Evolutionary conservation across 2,888 invertebrate species (phyloP).

Genomic region (Eustalomyia histrio): DNA sequence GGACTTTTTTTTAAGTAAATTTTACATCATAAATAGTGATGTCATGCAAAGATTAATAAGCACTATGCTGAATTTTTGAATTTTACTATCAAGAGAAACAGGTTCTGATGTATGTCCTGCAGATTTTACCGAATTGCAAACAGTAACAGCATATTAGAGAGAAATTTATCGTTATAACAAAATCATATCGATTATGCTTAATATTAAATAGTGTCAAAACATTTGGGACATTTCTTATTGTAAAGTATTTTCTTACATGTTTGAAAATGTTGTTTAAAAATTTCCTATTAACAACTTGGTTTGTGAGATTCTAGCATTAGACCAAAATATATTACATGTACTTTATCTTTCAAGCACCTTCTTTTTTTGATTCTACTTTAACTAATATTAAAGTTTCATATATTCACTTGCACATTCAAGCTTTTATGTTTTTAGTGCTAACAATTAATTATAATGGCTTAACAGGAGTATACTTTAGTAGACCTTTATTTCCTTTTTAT

Average conservation of each 20-base stretch:
- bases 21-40: too few species aligned
- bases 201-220: too few species aligned
- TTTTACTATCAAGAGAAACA: too few species aligned
- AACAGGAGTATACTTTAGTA: background rate
- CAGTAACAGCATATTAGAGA: too few species aligned
- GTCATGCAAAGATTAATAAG: too few species aligned
- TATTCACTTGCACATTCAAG: constrained; percentile 29
- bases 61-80: too few species aligned
- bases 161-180: too few species aligned
- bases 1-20: too few species aligned
- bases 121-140: too few species aligned
- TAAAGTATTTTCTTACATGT: background rate
- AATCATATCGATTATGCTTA: too few species aligned
- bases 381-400: constrained; percentile 40
- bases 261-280: background rate
- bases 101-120: too few species aligned
- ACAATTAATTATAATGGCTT: constrained; percentile 61
- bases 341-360: constrained; percentile 42
- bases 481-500: background rate
- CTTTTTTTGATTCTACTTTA: constrained; percentile 19
- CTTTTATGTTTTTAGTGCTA: constrained; percentile 34
- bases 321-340: constrained; percentile 28
- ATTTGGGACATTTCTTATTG: too few species aligned
- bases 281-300: background rate
- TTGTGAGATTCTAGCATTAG: background rate